Percentiles rank a stretch among this genome's conserved stretches.
phyloP scores from a whole-genome alignment of 2,888 invertebrate genomes.

The Athetis lepigone region DNA sequence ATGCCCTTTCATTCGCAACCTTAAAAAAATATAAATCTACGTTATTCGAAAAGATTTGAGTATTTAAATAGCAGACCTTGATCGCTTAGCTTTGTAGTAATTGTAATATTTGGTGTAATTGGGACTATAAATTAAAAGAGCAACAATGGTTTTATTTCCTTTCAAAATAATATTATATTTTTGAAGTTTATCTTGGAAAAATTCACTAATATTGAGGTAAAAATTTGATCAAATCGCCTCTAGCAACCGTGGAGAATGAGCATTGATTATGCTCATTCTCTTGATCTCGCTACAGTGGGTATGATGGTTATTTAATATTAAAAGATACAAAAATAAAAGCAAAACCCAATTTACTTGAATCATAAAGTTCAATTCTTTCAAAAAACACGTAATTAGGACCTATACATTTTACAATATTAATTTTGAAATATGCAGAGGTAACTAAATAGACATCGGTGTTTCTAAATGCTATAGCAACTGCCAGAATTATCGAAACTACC shows the following conservation, averaged over 20 bases:
- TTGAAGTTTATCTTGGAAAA: too few relatives aligned
- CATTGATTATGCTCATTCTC: too few relatives aligned
- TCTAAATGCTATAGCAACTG: not conserved
- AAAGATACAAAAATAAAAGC: not conserved
- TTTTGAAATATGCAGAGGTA: not conserved
- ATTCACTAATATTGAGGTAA: too few relatives aligned
- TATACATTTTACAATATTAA: not conserved
- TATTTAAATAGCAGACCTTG: not conserved
- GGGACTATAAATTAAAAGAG: too few relatives aligned
- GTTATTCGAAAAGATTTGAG: not conserved
- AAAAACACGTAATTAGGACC: not conserved
- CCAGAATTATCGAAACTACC: not conserved
- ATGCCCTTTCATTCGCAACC: conserved; percentile 9
- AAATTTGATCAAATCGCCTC: too few relatives aligned
- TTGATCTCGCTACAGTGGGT: too few relatives aligned
- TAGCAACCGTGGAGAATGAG: too few relatives aligned
- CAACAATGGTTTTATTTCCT: not conserved
- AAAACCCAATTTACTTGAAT: not conserved
- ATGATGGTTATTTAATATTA: too few relatives aligned
- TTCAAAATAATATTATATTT: too few relatives aligned
- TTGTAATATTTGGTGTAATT: not conserved
- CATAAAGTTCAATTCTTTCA: not conserved
- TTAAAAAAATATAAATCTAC: not conserved
- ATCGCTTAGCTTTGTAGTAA: not conserved
- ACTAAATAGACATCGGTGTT: not conserved